These are phyloP conservation scores for Drosophila neonasuta DNA, from an alignment of 2,888 invertebrate species.

Conservation along the genomic window DNA sequence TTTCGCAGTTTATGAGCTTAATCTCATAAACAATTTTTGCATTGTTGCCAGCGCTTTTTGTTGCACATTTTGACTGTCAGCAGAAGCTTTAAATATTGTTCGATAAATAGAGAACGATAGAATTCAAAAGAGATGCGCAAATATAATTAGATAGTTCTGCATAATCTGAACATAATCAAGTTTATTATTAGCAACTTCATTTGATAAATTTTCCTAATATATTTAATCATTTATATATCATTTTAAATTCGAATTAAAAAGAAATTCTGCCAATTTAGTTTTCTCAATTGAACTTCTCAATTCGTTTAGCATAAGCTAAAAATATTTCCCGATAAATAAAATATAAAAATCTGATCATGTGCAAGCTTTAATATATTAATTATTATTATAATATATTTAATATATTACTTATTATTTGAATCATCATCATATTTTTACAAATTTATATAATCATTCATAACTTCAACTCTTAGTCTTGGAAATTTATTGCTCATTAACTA, in stretches of 20 bases:
- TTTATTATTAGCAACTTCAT: background rate
- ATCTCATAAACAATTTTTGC: conserved; percentile 76
- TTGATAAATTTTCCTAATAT: background rate
- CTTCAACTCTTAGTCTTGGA: background rate
- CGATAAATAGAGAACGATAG: conserved; percentile 16
- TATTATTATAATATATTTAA: too few relatives aligned
- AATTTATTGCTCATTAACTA: background rate
- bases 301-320: too few relatives aligned
- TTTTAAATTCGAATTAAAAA: too few relatives aligned
- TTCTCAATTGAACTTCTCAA: too few relatives aligned
- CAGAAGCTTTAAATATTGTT: conserved; percentile 49
- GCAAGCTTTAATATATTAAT: too few relatives aligned
- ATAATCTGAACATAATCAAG: background rate
- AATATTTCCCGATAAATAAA: too few relatives aligned
- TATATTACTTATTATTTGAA: too few relatives aligned
- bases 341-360: too few relatives aligned
- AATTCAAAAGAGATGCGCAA: background rate
- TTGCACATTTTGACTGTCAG: conserved; percentile 48
- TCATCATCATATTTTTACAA: too few relatives aligned
- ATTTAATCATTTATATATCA: too few relatives aligned
- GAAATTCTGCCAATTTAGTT: too few relatives aligned
- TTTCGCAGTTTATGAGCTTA: conserved; percentile 79
- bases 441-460: too few relatives aligned
- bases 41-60: conserved; percentile 57
- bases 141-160: background rate